Evolutionary conservation across 92 coral and sea anemone species (phyloP).

Genomic region (Micromussa lordhowensis): DNA sequence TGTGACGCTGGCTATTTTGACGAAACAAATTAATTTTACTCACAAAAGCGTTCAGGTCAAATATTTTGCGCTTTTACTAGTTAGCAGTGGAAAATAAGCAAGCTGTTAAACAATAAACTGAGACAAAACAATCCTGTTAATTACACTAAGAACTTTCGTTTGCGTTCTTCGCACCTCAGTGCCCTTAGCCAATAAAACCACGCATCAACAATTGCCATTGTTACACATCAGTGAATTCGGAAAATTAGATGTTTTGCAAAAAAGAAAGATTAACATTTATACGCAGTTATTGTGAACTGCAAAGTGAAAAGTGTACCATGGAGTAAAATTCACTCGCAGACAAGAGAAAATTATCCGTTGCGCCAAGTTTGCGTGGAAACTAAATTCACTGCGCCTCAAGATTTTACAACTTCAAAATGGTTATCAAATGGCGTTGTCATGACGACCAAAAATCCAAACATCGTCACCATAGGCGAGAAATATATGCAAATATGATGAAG

Average conservation of each 20-base stretch:
- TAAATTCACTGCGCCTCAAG: not conserved
- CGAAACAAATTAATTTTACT: not conserved
- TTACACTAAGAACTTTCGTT: not conserved
- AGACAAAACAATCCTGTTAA: not conserved
- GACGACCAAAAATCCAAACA: not conserved
- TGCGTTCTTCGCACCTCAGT: not conserved
- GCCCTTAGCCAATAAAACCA: slow-evolving; percentile 14
- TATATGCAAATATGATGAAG: not conserved
- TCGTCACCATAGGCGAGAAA: not conserved
- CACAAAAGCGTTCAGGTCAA: not conserved
- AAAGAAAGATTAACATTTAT: not conserved
- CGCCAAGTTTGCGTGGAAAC: not conserved
- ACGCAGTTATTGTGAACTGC: not conserved
- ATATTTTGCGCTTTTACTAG: not conserved
- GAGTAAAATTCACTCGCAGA: not conserved
- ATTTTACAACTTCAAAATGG: not conserved
- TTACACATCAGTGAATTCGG: not conserved
- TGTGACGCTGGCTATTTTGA: not conserved
- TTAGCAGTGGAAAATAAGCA: not conserved
- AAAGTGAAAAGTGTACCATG: not conserved
- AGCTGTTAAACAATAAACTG: not conserved
- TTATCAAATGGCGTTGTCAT: not conserved
- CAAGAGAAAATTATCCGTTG: not conserved
- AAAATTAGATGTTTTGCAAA: not conserved
- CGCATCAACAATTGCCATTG: not conserved